A percentile compares a stretch with the other conserved stretches of the same genome.
Conservation (phyloP, 2,113 vertebrate genomes). For the human region DNA sequence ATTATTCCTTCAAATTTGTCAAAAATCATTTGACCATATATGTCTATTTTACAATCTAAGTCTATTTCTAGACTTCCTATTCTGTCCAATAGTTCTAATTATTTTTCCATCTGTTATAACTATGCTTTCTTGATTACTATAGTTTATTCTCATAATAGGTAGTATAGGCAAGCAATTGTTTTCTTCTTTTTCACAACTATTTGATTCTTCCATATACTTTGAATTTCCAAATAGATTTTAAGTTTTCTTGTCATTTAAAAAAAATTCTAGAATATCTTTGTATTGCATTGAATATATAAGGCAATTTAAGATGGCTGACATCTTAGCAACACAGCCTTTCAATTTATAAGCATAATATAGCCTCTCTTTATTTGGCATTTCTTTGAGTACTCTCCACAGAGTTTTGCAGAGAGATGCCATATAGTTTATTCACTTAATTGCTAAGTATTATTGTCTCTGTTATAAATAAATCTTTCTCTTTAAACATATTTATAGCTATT, state of each 20-base stretch:
- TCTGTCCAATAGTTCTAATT: not conserved
- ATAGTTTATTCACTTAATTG: not conserved
- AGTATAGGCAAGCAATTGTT: not conserved
- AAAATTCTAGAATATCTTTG: not conserved
- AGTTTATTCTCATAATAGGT: not conserved
- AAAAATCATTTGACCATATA: not conserved
- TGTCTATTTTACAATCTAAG: too few relatives aligned
- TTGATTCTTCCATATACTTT: not conserved
- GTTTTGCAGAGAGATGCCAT: not conserved
- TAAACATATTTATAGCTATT: not conserved
- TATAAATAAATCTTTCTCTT: not conserved
- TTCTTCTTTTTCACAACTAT: not conserved
- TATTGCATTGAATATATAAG: not conserved
- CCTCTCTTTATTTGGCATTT: not conserved
- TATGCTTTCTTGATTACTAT: not conserved
- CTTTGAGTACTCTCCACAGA: not conserved
- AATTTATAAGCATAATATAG: not conserved
- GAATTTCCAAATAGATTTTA: not conserved
- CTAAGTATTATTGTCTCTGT: not conserved
- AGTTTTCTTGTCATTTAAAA: not conserved
- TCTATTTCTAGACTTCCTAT: not conserved
- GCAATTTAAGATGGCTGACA: not conserved
- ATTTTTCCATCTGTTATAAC: too few relatives aligned
- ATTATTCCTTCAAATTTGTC: not conserved
- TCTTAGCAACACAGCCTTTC: not conserved